A percentile compares a stretch with the other conserved stretches of the same genome.
These are phyloP conservation scores for Phalacrocorax carbo DNA, from an alignment of 2,113 vertebrate species.

Conservation along the genomic window DNA sequence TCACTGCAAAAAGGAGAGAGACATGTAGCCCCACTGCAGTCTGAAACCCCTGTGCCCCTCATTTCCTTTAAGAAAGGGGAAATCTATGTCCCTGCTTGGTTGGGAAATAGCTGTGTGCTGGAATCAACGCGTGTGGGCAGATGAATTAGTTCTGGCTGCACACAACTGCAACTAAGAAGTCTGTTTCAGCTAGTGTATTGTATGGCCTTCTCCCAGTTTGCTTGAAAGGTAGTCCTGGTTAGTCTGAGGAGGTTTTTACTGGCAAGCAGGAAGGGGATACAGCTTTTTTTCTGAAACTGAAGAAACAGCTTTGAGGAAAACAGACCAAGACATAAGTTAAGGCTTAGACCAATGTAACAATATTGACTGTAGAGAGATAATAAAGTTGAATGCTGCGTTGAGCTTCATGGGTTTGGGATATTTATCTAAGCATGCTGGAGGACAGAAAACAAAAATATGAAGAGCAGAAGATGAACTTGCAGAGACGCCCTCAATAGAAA, in stretches of 20 bases:
- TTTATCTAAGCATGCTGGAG: neutral
- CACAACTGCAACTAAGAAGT: neutral
- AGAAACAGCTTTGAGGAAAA: neutral
- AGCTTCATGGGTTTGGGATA: neutral
- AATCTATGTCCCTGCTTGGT: neutral
- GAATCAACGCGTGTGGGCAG: neutral
- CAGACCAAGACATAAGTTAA: neutral
- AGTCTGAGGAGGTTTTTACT: neutral
- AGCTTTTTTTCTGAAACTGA: neutral
- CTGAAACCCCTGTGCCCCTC: neutral
- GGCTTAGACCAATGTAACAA: neutral
- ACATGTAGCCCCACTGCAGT: fast-evolving
- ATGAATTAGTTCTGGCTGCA: neutral
- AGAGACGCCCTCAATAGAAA: neutral
- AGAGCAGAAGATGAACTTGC: neutral
- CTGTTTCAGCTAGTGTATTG: neutral
- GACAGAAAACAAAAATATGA: neutral
- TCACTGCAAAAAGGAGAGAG: neutral
- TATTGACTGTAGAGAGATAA: neutral
- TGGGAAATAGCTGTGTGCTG: neutral
- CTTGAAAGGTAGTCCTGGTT: neutral
- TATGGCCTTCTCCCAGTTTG: neutral
- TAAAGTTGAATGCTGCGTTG: neutral
- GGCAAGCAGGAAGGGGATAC: neutral
- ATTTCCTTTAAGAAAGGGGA: neutral